Conservation (phyloP, 2,888 invertebrate genomes). For the Chromoteleia sp. region DNA sequence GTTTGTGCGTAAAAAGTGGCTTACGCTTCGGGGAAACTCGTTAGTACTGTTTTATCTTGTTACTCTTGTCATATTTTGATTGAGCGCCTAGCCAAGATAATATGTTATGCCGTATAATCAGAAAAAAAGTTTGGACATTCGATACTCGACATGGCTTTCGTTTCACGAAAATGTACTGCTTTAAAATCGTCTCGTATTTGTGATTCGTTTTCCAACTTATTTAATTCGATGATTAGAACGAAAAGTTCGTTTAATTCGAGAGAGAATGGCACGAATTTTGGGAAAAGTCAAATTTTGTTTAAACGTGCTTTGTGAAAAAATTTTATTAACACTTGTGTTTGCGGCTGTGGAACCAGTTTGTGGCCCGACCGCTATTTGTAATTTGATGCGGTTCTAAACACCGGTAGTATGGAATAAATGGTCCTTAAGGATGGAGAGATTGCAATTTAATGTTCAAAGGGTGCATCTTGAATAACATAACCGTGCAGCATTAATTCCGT, state of each 20-base stretch:
- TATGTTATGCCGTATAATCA: conserved; percentile 35
- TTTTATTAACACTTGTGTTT: conserved; percentile 35
- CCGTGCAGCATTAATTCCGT: no score
- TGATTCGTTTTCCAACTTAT: no score
- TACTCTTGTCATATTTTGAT: conserved; percentile 55
- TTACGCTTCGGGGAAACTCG: conserved; percentile 30
- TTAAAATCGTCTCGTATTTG: no score
- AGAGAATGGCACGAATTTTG: no score
- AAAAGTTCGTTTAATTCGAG: no score
- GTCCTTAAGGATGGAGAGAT: conserved; percentile 25
- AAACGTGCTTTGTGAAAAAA: conserved; percentile 8
- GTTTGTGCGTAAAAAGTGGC: conserved; percentile 56
- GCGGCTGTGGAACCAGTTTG: conserved; percentile 39
- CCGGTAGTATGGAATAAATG: conserved; percentile 38
- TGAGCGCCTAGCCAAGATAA: conserved; percentile 41
- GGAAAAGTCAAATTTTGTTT: neutral
- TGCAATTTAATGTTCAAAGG: conserved; percentile 41
- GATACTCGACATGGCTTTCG: no score
- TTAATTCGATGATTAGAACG: no score
- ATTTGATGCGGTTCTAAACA: conserved; percentile 52
- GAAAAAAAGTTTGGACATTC: conserved; percentile 34
- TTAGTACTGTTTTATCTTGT: conserved; percentile 58
- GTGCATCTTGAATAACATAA: no score
- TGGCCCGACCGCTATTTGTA: conserved; percentile 45
- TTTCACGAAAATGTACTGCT: no score